A percentile compares a stretch with the other conserved stretches of the same genome.
Conservation (phyloP, 2,797 vertebrate species). For the Percopsis omiscomaycus region DNA sequence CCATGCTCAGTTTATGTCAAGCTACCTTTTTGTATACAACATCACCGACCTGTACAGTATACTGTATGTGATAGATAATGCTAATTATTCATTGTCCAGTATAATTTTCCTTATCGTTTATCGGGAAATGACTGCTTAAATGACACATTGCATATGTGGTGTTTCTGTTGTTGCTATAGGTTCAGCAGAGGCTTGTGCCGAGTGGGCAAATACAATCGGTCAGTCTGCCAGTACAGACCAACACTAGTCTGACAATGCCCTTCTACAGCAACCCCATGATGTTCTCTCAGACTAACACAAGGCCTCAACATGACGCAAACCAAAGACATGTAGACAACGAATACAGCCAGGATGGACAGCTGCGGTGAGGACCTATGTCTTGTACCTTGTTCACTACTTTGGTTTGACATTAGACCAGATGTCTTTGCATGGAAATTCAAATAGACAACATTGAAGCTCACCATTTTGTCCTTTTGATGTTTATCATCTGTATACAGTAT, state of each 20-base stretch:
- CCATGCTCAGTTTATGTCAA: background rate
- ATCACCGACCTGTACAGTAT: too few relatives aligned
- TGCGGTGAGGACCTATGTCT: conserved; percentile 70
- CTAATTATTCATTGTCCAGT: background rate
- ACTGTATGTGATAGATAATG: background rate
- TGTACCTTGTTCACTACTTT: too few relatives aligned
- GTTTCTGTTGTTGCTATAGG: conserved; percentile 23
- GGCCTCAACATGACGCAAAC: conserved; percentile 69
- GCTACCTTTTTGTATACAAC: background rate
- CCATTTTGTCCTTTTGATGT: too few relatives aligned
- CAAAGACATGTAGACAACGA: conserved; percentile 75
- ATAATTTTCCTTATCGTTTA: too few relatives aligned
- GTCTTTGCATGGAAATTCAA: too few relatives aligned
- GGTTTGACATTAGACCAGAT: too few relatives aligned
- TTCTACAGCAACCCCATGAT: conserved; percentile 84
- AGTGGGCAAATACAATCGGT: conserved; percentile 69
- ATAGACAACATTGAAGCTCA: too few relatives aligned
- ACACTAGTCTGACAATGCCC: conserved; percentile 77
- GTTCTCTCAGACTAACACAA: conserved; percentile 76
- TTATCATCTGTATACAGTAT: too few relatives aligned
- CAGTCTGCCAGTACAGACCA: conserved; percentile 73
- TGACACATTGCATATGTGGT: background rate
- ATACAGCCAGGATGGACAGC: conserved; percentile 78
- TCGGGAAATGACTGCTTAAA: too few relatives aligned
- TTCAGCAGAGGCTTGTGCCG: conserved; percentile 63